Evolutionary conservation across 2,113 vertebrate species (phyloP), one percentile per base, ranked within the genome.

Genomic region (Thamnophis sirtalis): DNA sequence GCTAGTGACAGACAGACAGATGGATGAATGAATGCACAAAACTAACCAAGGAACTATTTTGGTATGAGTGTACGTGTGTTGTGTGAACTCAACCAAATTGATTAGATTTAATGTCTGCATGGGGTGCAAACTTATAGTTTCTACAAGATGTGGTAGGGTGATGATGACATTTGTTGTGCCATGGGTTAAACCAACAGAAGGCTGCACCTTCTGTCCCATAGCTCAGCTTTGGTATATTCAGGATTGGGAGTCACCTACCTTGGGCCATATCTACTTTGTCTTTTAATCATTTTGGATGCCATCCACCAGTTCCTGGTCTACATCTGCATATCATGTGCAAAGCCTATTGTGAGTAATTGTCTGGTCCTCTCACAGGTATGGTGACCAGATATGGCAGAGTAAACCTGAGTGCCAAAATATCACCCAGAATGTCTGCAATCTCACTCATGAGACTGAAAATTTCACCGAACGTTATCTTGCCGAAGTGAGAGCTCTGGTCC

Each of bases 391-490:
- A 26, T 98, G 98, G 98, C 91, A 96, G 26, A n/a, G 4, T 5
- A 98, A 98, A 88, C n/a, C 0, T 0, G 96, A 96, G 93, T 98
- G 98, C 93, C 98, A 98, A 93, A 56, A 33, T 11, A 97, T 97
- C 96, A 94, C 94, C 0, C 87, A 1, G 87, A 91, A 38, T 2
- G 97, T 91, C 95, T 98, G 98, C 96, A 97, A 98, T 88, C 96
- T 98, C 86, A 98, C 96, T 0, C 0, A 0, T 9, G 98, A 98
- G 90, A 98, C 97, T 0, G 87, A 95, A 53, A 96, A 95, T 88
- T 56, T 94, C 92, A 88, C 0, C 0, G 97, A 98, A 63, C 38
- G 50, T 2, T 98, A 97, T 93, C 96, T 97, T 0, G 98, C 95
- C 87, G 73, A 93, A 56, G 97, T 98, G 73, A 96, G 92, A 0